Conservation (phyloP, 1,140 invertebrate genomes). For the Hyphantria cunea region DNA sequence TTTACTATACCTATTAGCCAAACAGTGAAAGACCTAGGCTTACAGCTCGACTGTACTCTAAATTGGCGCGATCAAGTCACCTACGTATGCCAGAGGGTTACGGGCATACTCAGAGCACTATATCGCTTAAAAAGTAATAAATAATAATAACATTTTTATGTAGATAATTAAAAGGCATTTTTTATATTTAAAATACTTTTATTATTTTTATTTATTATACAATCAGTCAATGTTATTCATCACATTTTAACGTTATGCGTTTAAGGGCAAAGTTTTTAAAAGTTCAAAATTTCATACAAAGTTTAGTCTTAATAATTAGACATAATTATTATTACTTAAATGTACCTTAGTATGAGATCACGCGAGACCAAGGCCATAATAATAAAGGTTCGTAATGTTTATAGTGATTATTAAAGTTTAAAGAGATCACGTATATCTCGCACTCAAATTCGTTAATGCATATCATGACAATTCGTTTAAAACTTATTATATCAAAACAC, state of each 20-base stretch:
- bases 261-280: not conserved
- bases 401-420: not conserved
- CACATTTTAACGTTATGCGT: constrained; percentile 17
- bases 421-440: not conserved
- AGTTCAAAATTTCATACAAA: not conserved
- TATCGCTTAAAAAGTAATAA: too few species aligned
- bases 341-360: constrained; percentile 3
- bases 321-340: not conserved
- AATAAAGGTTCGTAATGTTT: not conserved
- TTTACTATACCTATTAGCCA: too few species aligned
- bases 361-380: not conserved
- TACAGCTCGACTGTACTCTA: too few species aligned
- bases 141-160: too few species aligned
- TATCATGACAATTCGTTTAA: too few species aligned
- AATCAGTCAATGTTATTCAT: constrained; percentile 31
- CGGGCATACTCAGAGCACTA: too few species aligned
- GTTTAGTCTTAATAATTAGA: not conserved
- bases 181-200: constrained; percentile 24
- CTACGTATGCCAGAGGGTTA: too few species aligned
- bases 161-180: too few species aligned
- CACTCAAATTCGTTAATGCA: not conserved
- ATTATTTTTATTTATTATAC: constrained; percentile 28
- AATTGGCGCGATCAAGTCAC: too few species aligned
- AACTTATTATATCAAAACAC: too few species aligned
- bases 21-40: too few species aligned